Base-by-base conservation (phyloP, 2,888 invertebrate genomes). In the Pollenia griseotomentosa region DNA sequence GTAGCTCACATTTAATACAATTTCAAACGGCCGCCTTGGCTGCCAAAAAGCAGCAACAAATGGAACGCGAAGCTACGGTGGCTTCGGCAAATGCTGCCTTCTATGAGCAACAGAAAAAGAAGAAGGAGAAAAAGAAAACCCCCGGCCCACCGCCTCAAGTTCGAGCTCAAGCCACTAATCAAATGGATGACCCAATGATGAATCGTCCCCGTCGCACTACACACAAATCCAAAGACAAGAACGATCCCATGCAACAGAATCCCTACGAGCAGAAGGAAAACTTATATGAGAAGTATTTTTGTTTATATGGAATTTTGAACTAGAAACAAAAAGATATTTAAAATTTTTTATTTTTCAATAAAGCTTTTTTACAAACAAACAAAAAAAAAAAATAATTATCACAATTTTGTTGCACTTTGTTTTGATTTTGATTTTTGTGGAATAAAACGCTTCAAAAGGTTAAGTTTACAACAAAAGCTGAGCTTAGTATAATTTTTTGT, bases 111-210 rank as follows among this genome's bases (percentile, higher is more conserved):
- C 90, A 91, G 16, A 88, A 89, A 42, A 90, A 91, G 84, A 90
- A 90, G 87, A 85, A 89, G 46, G 90, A 91, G 77, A 93, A 93
- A 89, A 91, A 93, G 90, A 92, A 92, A 81, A 91, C 92, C 86
- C 92, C 91, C 65, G 90, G 91, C 19, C 91, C 90, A 0, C 92
- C 92, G 12, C 93, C 93, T n/a, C 90, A 92, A 3, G 91, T 92
- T 46, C 88, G 88, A 23, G 89, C 90, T 2, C 83, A 87, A 90
- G 86, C 90, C 0, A 90, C 91, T 14, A 89, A 91, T 12, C 90
- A 91, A 87, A 92, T 92, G 92, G 93, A 91, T 8, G 93, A 93
- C 91, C 93, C 93, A 2, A 86, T 93, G 84, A 93, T 92, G 93
- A 92, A 93, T 89, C 92, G 93, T 0, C 93, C 93, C 4, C 90